Evolutionary conservation across 2,888 invertebrate genomes (phyloP).

Genomic region (Drosophila yooni): DNA sequence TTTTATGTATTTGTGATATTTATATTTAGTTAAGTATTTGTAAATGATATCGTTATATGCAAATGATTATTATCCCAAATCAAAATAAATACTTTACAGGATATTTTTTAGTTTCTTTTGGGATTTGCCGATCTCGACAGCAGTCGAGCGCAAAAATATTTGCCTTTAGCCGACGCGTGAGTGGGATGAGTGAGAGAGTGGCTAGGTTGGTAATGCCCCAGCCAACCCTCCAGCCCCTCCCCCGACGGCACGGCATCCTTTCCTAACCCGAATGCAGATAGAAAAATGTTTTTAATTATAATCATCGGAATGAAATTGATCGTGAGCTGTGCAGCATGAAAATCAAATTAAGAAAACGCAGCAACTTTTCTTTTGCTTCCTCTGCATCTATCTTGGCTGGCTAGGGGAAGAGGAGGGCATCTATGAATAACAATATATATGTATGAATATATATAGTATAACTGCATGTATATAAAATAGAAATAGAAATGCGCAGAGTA

Average conservation of each 20-base stretch:
- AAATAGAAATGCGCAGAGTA: conserved; percentile 42
- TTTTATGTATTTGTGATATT: background rate
- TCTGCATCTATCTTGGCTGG: background rate
- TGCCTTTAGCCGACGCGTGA: conserved; percentile 52
- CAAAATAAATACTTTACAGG: conserved; percentile 10
- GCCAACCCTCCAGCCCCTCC: background rate
- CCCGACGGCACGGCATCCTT: too few species aligned
- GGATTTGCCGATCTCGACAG: conserved; percentile 38
- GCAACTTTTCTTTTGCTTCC: conserved; percentile 22
- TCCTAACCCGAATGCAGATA: conserved; percentile 10
- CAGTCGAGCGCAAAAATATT: conserved; percentile 62
- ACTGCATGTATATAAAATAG: conserved; percentile 32
- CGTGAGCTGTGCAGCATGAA: conserved; percentile 70
- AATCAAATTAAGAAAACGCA: conserved; percentile 71
- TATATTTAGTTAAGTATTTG: background rate
- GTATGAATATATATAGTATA: conserved; percentile 6
- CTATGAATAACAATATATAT: conserved; percentile 23
- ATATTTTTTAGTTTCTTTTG: conserved; percentile 11
- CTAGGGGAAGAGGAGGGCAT: background rate
- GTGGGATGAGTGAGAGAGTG: conserved; percentile 35
- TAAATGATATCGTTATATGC: background rate
- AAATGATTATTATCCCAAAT: background rate
- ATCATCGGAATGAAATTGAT: conserved; percentile 76
- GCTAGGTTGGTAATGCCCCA: conserved; percentile 28
- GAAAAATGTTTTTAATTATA: conserved; percentile 73